These are phyloP conservation scores for Agrotis exclamationis DNA, from an alignment of 2,888 invertebrate species.

Conservation along the genomic window DNA sequence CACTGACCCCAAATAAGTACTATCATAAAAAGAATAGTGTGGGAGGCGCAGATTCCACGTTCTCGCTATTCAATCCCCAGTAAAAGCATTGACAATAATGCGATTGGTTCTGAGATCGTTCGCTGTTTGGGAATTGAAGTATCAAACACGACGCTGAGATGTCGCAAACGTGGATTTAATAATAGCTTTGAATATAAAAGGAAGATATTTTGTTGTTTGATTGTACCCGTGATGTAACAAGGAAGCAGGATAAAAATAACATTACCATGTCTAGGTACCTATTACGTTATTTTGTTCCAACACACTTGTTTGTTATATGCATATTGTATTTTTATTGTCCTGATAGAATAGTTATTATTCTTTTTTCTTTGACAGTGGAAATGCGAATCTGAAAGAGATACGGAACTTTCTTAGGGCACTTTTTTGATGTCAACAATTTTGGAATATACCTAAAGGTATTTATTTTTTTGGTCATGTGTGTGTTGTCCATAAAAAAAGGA, in stretches of 20 bases:
- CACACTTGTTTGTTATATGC: not conserved
- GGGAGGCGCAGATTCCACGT: conserved; percentile 1
- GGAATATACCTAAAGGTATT: too few species aligned
- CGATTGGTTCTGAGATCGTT: conserved; percentile 34
- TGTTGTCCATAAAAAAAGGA: too few species aligned
- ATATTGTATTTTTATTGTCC: too few species aligned
- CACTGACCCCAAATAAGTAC: not conserved
- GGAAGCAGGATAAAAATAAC: not conserved
- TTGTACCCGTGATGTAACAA: not conserved
- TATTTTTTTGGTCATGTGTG: too few species aligned
- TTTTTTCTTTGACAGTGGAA: too few species aligned
- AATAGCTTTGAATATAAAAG: conserved; percentile 14
- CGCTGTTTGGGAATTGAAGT: conserved; percentile 21
- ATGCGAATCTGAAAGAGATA: too few species aligned
- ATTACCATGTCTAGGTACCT: not conserved
- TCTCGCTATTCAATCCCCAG: conserved; percentile 27
- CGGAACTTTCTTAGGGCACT: too few species aligned
- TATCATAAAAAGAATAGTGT: not conserved
- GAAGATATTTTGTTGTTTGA: conserved; percentile 7
- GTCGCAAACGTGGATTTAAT: conserved; percentile 9
- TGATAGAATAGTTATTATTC: too few species aligned
- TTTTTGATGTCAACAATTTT: too few species aligned
- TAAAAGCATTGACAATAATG: conserved; percentile 58
- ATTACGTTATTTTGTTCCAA: not conserved
- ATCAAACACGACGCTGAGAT: conserved; percentile 14